A percentile compares a stretch with the other conserved stretches of the same genome.
These are phyloP conservation scores for Plebejus melissa DNA, from an alignment of 2,888 invertebrate genomes.

Conservation along the genomic window DNA sequence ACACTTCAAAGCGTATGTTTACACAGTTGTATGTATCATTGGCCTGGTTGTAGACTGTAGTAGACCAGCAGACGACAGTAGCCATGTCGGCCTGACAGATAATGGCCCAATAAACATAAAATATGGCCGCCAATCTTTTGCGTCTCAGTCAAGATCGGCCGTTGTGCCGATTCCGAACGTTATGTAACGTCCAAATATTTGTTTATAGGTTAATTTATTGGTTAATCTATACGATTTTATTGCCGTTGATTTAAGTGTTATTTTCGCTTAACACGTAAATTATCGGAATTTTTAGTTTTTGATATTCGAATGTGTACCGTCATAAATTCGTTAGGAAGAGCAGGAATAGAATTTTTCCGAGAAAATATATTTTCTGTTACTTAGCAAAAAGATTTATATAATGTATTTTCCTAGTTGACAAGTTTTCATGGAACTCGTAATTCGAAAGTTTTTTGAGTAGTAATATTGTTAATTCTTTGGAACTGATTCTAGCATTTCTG, in stretches of 20 bases:
- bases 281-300: background rate
- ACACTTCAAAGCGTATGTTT: slow-evolving; percentile 8
- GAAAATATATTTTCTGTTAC: background rate
- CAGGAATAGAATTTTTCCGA: background rate
- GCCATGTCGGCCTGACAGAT: slow-evolving; percentile 14
- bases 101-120: slow-evolving; percentile 6
- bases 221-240: background rate
- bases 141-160: slow-evolving; percentile 17
- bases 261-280: background rate
- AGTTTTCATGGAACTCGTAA: too few species aligned
- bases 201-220: background rate
- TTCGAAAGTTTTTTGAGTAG: too few species aligned
- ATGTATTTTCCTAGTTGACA: background rate
- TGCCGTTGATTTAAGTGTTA: slow-evolving; percentile 20
- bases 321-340: background rate
- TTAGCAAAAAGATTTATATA: background rate
- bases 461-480: slow-evolving; percentile 32
- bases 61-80: background rate
- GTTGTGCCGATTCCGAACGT: background rate
- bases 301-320: background rate
- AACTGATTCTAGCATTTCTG: slow-evolving; percentile 55
- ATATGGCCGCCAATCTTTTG: background rate
- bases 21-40: background rate
- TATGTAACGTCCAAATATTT: slow-evolving; percentile 13
- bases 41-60: background rate